Base-by-base conservation (phyloP, 2,888 invertebrate genomes). In the Pycnomerus fuliginosus region DNA sequence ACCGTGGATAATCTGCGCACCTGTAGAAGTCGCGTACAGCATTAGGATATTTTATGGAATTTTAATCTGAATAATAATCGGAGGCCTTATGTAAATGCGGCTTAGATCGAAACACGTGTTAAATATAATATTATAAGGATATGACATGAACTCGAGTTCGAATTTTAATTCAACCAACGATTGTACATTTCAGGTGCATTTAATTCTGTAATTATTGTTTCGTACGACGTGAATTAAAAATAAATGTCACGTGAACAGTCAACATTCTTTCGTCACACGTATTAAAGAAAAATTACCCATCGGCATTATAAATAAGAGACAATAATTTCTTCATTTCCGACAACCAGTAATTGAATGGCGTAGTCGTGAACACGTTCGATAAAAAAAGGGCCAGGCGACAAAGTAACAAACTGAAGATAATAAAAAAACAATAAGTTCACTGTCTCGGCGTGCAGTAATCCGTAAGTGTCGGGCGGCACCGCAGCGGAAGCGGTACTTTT, bases 401-500 rank as follows among this genome's bases (percentile, higher is more conserved):
- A 35, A 47, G 42, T 30, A 37, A 42, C 47, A 47, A 38, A 50
- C 28, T 41, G 29, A 20, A 33, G 41, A n/a, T 13, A 37, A 50
- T 53, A 58, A 55, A 55, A 55, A 58, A 56, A 59, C 50, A 50
- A 51, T 50, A 44, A 53, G 49, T 50, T 49, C 38, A 38, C 25
- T 40, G 55, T 58, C 54, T 54, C 43, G 34, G 44, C 61, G 58
- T 61, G 61, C 55, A 59, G 43, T 41, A 58, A 60, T 57, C 56
- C 50, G 39, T 40, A 43, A 47, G 45, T 39, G 30, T 39, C 39
- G 39, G 44, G 39, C 41, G 35, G 47, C 53, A 50, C 41, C 57
- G 51, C 60, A 61, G 55, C 67, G 67, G 68, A 67, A 66, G 68
- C 68, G 68, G 68, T 63, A 54, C 64, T 63, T 68, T 67, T 68